A percentile compares a stretch with the other conserved stretches of the same genome.
Conservation (phyloP, 1,140 invertebrate species). For the Eupeodes corollae region DNA sequence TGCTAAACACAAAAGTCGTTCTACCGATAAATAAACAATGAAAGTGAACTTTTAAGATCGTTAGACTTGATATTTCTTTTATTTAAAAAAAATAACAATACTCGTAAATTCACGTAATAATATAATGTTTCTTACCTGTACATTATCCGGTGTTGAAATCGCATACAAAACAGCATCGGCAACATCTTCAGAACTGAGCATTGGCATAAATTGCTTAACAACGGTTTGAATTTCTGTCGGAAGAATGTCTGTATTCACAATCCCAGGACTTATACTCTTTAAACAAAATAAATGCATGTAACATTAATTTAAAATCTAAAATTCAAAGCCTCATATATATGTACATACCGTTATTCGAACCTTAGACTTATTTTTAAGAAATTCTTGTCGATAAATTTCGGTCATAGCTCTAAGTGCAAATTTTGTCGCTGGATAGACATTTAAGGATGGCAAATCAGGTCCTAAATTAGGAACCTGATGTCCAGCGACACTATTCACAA, state of each 20-base stretch:
- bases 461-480: slow-evolving; percentile 31
- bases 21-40: neutral
- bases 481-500: slow-evolving; percentile 31
- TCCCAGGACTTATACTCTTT: slow-evolving; percentile 50
- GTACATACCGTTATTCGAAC: slow-evolving; percentile 51
- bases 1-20: neutral
- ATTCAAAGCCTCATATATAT: neutral
- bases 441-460: slow-evolving; percentile 28
- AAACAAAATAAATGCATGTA: slow-evolving; percentile 5
- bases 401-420: slow-evolving; percentile 46
- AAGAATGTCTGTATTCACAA: slow-evolving; percentile 46
- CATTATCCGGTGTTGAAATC: slow-evolving; percentile 45
- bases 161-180: slow-evolving; percentile 47
- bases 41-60: neutral
- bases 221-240: slow-evolving; percentile 18
- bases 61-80: neutral
- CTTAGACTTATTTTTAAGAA: slow-evolving; percentile 29
- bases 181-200: slow-evolving; percentile 40
- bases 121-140: slow-evolving; percentile 43
- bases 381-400: slow-evolving; percentile 44
- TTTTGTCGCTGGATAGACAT: slow-evolving; percentile 50
- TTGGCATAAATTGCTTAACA: slow-evolving; percentile 20
- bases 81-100: neutral
- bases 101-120: neutral
- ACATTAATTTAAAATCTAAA: neutral